Evolutionary conservation across 2,797 vertebrate genomes (phyloP), one percentile per base, ranked within the genome.

Genomic region (Melanotaenia nigrans): DNA sequence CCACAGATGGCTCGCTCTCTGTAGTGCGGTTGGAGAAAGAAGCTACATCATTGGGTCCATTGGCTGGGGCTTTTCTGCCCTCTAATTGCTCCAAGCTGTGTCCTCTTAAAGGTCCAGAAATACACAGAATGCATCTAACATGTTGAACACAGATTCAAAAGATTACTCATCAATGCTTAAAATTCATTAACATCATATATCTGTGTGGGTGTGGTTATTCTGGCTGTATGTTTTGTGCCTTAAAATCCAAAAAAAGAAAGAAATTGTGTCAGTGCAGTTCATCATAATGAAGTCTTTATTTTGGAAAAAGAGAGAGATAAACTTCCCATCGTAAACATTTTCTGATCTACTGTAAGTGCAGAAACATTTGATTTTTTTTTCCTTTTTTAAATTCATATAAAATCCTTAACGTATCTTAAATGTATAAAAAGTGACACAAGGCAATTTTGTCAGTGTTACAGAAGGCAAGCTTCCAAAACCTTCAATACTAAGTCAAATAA

Each of bases 381-480:
- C 90, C 86, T 85, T 20, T 87, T 87, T 87, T 90, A 45, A n/a
- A 49, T 49, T 85, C 65, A 87, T 94, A 93, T 92, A 94, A 95
- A 95, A 94, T 92, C 90, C 87, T 87, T 89, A 90, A 90, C 80
- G 82, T 90, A 87, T 83, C 85, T 92, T 90, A 86, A 91, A 92
- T 68, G 89, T 94, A 94, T 94, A 94, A 93, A 95, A 94, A 92
- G 91, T 93, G 92, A 94, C 92, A 94, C 93, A 94, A 93, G 93
- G 94, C 93, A 93, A 88, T 91, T 92, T 84, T 89, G 88, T 93
- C 92, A 91, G 92, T 92, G 89, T 90, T 93, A 93, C 87, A 89
- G 93, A 94, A 93, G 93, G 93, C 94, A 86, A 90, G 91, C 81
- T 87, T 92, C 92, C 90, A 92, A 92, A 94, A 94, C 92, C 90